Conservation (phyloP, 2,888 invertebrate species). For the Spilosoma lubricipeda region DNA sequence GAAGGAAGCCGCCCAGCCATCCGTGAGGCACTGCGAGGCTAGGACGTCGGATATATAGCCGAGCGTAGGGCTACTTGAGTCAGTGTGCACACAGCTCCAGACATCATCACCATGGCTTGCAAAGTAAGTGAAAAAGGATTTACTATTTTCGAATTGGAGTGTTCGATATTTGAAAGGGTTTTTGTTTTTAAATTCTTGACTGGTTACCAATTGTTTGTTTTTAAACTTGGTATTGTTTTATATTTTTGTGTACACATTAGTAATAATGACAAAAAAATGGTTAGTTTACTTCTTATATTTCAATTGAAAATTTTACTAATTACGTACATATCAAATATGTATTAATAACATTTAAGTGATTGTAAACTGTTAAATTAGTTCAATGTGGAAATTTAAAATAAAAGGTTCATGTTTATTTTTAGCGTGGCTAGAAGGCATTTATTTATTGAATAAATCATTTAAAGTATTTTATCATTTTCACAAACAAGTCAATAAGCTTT, state of each 20-base stretch:
- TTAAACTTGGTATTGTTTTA: too few relatives aligned
- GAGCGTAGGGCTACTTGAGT: constrained; percentile 30
- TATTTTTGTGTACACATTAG: neutral
- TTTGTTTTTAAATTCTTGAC: neutral
- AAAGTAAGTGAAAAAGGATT: constrained; percentile 45
- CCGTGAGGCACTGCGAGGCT: constrained; percentile 72
- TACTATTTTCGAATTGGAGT: constrained; percentile 4
- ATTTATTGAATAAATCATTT: too few relatives aligned
- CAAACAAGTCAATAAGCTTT: neutral
- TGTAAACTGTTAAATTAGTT: neutral
- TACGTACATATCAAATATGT: neutral
- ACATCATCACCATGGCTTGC: constrained; percentile 53
- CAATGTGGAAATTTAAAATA: neutral
- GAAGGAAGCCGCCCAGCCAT: constrained; percentile 70
- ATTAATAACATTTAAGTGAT: neutral
- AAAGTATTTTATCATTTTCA: too few relatives aligned
- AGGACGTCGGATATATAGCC: constrained; percentile 73
- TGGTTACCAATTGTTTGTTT: neutral
- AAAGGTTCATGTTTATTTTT: neutral
- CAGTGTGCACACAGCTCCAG: constrained; percentile 43
- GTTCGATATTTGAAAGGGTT: neutral
- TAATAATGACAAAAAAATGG: neutral
- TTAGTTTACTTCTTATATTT: neutral
- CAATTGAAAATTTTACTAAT: neutral
- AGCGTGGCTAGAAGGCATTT: neutral